Evolutionary conservation across 2,888 invertebrate species (phyloP), one percentile per base, ranked within the genome.

Genomic region (Heliconius charithonia): DNA sequence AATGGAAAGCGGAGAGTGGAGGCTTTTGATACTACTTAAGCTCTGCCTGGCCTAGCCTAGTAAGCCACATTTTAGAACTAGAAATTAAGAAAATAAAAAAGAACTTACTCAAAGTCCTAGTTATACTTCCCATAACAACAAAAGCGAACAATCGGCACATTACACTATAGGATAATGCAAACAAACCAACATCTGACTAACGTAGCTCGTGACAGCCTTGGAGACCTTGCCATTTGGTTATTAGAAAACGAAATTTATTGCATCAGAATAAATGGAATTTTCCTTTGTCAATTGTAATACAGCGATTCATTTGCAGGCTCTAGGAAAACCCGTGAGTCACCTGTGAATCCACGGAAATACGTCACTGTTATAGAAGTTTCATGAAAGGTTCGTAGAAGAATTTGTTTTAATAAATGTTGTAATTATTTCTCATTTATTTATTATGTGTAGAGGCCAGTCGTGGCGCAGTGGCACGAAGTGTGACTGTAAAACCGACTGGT

Each of bases 291-390:
- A 29, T n/a, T 32, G n/a, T 45, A 62, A 56, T 71, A 62, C 25
- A 56, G 51, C 29, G 70, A 80, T 80, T 80, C 80, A 81, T 82
- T 81, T 78, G 80, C 79, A 67, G 78, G 80, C 45, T 79, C 76
- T 70, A 72, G 83, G 83, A 77, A 83, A 83, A 82, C 75, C 83
- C 82, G 41, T 83, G 81, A 83, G 67, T 83, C 83, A 83, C 79
- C 63, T n/a, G 69, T 80, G 80, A 79, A 80, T 71, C 56, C 32
- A 72, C 75, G 75, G 82, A 80, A 80, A 78, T 79, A 79, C 80
- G 80, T 80, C 80, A 78, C 29, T 27, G 29, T 63, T 73, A 59
- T 37, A 51, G 51, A 37, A 65, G 59, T 37, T 19, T 62, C 67
- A 79, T 73, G 63, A 66, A 76, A 73, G 32, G 3, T 63, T 25